Conservation (phyloP, 2,888 invertebrate species). For the Zaprionus obscuricornis region DNA sequence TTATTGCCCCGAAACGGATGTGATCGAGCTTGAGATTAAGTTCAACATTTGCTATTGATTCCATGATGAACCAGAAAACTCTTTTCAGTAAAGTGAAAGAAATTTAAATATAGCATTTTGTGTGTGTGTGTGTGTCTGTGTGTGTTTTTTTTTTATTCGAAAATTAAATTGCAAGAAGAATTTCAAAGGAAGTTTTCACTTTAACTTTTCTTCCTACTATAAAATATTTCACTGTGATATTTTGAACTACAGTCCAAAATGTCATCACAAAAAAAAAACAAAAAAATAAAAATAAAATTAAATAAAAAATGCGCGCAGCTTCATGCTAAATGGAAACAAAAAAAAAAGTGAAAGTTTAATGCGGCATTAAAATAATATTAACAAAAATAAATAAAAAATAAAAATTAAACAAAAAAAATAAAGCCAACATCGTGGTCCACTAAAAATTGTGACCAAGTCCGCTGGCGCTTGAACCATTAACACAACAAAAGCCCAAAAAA, state of each 20-base stretch:
- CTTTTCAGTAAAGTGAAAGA: too few relatives aligned
- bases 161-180: too few relatives aligned
- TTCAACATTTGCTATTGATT: too few relatives aligned
- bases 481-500: slow-evolving; percentile 56
- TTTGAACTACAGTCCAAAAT: too few relatives aligned
- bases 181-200: too few relatives aligned
- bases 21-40: slow-evolving; percentile 13
- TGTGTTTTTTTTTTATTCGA: too few relatives aligned
- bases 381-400: slow-evolving; percentile 14
- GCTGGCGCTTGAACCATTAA: slow-evolving; percentile 55
- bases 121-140: too few relatives aligned
- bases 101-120: too few relatives aligned
- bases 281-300: slow-evolving; percentile 27
- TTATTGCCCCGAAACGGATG: slow-evolving; percentile 43
- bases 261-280: slow-evolving; percentile 34
- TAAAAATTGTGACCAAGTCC: slow-evolving; percentile 68
- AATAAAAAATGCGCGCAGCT: slow-evolving; percentile 24
- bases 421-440: slow-evolving; percentile 74
- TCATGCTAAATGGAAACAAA: slow-evolving; percentile 66
- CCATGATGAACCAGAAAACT: too few relatives aligned
- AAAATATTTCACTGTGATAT: too few relatives aligned
- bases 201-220: too few relatives aligned
- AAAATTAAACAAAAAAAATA: slow-evolving; percentile 32
- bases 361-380: slow-evolving; percentile 71
- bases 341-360: slow-evolving; percentile 82